These are phyloP conservation scores for Pandemis corylana DNA, from an alignment of 2,888 invertebrate species.

Conservation along the genomic window DNA sequence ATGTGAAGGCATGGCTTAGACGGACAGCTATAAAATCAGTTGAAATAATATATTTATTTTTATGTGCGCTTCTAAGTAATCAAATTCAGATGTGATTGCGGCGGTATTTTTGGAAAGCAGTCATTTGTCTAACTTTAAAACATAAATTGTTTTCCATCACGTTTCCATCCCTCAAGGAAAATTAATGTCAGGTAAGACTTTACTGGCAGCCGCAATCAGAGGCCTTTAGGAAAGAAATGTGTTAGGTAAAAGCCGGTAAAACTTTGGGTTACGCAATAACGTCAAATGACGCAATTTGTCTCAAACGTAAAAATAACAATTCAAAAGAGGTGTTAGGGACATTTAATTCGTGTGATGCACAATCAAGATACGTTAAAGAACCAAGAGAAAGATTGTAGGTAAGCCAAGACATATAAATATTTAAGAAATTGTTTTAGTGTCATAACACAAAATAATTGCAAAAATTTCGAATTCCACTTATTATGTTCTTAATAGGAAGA, in stretches of 20 bases:
- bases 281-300: constrained; percentile 18
- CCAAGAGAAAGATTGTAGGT: too few species aligned
- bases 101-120: background rate
- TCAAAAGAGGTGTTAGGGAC: background rate
- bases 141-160: constrained; percentile 1
- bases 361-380: too few species aligned
- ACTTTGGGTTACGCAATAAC: constrained; percentile 7
- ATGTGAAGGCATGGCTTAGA: background rate
- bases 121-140: background rate
- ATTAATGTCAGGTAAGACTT: constrained; percentile 20
- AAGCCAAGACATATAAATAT: too few species aligned
- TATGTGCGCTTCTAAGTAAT: background rate
- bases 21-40: background rate
- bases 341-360: too few species aligned
- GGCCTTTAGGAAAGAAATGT: constrained; percentile 1
- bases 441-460: too few species aligned
- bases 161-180: background rate
- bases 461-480: too few species aligned
- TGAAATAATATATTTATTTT: background rate
- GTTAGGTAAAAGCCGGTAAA: constrained; percentile 8
- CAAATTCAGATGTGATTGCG: background rate
- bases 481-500: too few species aligned
- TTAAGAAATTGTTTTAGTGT: too few species aligned
- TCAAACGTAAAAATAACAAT: background rate
- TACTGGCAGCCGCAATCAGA: constrained; percentile 1